Percentiles rank a stretch among this genome's conserved stretches.
Evolutionary conservation across 2,888 invertebrate species (phyloP).

Genomic region (Spisula subtruncata): DNA sequence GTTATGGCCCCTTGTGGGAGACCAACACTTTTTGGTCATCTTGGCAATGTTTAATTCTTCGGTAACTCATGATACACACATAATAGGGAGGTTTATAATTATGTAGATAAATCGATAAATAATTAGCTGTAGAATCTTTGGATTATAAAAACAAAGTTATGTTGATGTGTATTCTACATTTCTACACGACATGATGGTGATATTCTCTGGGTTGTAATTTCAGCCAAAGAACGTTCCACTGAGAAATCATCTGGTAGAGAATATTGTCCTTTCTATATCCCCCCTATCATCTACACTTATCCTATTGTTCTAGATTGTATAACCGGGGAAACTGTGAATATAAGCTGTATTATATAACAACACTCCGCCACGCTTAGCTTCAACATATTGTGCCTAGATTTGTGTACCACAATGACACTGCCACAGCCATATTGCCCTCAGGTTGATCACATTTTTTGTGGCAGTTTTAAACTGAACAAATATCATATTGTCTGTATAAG

Average conservation of each 20-base stretch:
- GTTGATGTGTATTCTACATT: not conserved
- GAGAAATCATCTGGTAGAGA: constrained; percentile 65
- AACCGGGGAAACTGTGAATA: constrained; percentile 43
- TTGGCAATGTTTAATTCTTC: not conserved
- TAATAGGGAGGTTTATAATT: not conserved
- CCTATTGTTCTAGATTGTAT: constrained; percentile 30
- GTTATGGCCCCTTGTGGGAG: not conserved
- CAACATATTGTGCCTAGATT: not conserved
- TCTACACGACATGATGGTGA: not conserved
- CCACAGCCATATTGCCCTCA: constrained; percentile 11
- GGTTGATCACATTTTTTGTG: not conserved
- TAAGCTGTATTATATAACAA: constrained; percentile 1
- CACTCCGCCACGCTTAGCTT: not conserved
- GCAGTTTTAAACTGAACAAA: not conserved
- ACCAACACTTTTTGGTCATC: not conserved
- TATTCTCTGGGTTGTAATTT: constrained; percentile 46
- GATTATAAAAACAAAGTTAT: not conserved
- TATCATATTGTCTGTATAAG: not conserved
- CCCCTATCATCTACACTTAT: constrained; percentile 21
- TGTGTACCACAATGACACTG: not conserved
- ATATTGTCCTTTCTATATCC: constrained; percentile 56
- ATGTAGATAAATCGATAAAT: not conserved
- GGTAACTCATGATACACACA: not conserved
- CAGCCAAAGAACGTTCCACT: constrained; percentile 66
- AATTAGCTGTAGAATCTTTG: not conserved